Evolutionary conservation across 2,797 vertebrate species (phyloP).

Genomic region (Rhodeus uyekii): DNA sequence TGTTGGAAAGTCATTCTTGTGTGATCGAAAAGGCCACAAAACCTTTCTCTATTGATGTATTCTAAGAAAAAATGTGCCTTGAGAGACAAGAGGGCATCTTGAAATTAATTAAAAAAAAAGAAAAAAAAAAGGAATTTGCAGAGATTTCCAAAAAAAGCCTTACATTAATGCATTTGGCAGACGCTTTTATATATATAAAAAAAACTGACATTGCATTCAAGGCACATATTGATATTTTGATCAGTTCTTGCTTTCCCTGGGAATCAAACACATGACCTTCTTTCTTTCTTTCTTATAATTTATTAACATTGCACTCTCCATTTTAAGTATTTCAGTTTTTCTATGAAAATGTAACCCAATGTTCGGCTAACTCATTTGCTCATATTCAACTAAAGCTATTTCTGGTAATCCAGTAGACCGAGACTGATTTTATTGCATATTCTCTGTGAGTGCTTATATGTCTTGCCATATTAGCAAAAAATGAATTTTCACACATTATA

Average conservation of each 20-base stretch:
- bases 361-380: slow-evolving; percentile 11
- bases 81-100: slow-evolving; percentile 7
- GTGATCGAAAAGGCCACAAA: not conserved
- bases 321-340: not conserved
- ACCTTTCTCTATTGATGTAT: not conserved
- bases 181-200: no score
- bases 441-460: slow-evolving; percentile 34
- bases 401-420: slow-evolving; percentile 36
- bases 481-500: slow-evolving; percentile 55
- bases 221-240: no score
- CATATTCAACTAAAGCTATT: slow-evolving; percentile 28
- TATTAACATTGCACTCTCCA: not conserved
- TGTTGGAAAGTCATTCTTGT: slow-evolving; percentile 8
- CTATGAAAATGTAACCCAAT: not conserved
- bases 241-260: no score
- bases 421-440: slow-evolving; percentile 40
- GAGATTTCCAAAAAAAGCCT: not conserved
- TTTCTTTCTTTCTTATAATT: not conserved
- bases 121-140: slow-evolving; percentile 4
- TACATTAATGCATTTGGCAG: no score
- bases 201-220: no score
- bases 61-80: slow-evolving; percentile 9
- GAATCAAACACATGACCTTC: no score
- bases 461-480: slow-evolving; percentile 40
- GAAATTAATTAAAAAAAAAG: not conserved